Base-by-base conservation (phyloP, 2,888 invertebrate species). In the Lasioglossum marginatum region DNA sequence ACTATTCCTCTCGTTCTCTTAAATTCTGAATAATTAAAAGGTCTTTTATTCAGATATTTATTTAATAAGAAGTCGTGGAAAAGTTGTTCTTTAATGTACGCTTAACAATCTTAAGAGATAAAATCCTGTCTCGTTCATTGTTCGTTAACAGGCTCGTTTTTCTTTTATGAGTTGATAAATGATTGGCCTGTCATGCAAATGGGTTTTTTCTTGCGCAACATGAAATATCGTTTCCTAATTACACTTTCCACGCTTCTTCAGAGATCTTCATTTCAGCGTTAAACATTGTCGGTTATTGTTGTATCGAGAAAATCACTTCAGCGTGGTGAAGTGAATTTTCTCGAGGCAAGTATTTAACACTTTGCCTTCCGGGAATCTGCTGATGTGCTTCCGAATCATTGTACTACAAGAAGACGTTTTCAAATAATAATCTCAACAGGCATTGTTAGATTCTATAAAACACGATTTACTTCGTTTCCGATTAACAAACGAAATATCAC, bases 101-200 rank as follows among this genome's bases (percentile, higher is more conserved):
- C 60, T 12, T 0, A 4, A 63, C 63, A 16, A 63, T 63, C 63
- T 63, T 6, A 31, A 63, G 31, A 63, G 31, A 31, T 63, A 16
- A 63, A 63, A 63, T 63, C 31, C 63, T 63, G 63, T 16, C 31
- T 16, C 63, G 27, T 31, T 31, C 27, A 31, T 63, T 31, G 63
- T 63, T 31, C 63, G 81, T 74, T 73, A 79, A 80, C 79, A 77
- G 76, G 52, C 80, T 74, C 73, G 63, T 52, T 73, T 19, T 68
- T 68, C 74, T 73, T 80, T 63, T 63, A 63, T 6, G 63, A 31
- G 31, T 63, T 63, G 63, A 63, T 63, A 16, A 63, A 63, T 63
- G 63, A 63, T 31, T 31, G 31, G 27, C 14, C 63, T 63, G 63
- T 63, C 63, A 63, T 27, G 63, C 63, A 31, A 63, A 31, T 16